phyloP scores from a whole-genome alignment of 1,140 invertebrate genomes.

The Drosophila pachea region DNA sequence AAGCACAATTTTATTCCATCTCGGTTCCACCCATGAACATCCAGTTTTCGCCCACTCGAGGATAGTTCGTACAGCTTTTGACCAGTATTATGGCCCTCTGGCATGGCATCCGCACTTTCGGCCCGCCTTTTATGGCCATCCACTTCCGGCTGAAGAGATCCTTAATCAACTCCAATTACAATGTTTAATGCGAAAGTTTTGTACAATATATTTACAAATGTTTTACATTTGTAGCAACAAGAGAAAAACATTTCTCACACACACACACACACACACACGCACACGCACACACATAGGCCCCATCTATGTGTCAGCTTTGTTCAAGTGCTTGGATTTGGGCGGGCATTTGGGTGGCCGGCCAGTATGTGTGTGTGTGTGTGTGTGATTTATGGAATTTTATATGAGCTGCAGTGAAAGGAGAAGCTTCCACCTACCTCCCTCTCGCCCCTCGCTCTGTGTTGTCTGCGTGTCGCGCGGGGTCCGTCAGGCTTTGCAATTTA shows the following conservation, averaged over 20 bases:
- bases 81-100: neutral
- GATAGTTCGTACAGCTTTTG: neutral
- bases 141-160: neutral
- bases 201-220: constrained; percentile 74
- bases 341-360: constrained; percentile 48
- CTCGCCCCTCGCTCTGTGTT: constrained; percentile 6
- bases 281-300: too few species aligned
- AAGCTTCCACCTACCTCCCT: constrained; percentile 7
- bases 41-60: too few species aligned
- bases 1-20: too few species aligned
- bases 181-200: constrained; percentile 67
- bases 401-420: constrained; percentile 51
- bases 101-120: too few species aligned
- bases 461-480: constrained; percentile 55
- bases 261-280: too few species aligned
- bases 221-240: too few species aligned
- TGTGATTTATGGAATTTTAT: constrained; percentile 76
- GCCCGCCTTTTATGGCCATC: neutral
- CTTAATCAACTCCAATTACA: constrained; percentile 24
- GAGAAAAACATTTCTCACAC: constrained; percentile 51
- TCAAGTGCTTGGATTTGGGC: constrained; percentile 57
- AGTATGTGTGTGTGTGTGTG: constrained; percentile 44
- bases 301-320: too few species aligned
- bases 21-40: too few species aligned
- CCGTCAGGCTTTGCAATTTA: constrained; percentile 66